These are phyloP conservation scores for Pseudois nayaur DNA, from an alignment of 2,113 vertebrate genomes.

Conservation along the genomic window DNA sequence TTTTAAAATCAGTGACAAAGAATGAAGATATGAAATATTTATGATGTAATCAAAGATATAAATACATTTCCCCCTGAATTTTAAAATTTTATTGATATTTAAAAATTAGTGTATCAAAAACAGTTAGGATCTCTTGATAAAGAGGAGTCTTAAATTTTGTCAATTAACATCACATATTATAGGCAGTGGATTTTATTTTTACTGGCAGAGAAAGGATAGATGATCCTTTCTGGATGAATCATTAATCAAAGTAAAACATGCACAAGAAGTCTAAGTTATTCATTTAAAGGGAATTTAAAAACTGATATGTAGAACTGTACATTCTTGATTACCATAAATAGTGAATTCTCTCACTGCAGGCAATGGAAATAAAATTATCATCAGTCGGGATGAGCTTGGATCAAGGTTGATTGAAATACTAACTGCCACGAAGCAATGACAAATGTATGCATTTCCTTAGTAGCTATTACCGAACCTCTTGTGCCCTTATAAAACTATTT, in stretches of 20 bases:
- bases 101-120: background rate
- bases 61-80: background rate
- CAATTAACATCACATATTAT: background rate
- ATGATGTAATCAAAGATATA: background rate
- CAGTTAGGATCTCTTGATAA: too few relatives aligned
- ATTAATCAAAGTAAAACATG: background rate
- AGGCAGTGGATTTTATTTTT: background rate
- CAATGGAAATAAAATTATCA: background rate
- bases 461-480: background rate
- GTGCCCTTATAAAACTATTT: background rate
- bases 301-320: background rate
- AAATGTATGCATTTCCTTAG: slow-evolving; percentile 24
- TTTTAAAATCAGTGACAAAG: background rate
- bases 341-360: background rate
- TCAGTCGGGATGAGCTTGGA: background rate
- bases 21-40: background rate
- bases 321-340: background rate
- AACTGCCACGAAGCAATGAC: background rate
- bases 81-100: background rate
- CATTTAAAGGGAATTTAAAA: background rate
- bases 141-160: background rate
- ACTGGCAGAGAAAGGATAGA: background rate
- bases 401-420: slow-evolving; percentile 26
- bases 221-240: background rate
- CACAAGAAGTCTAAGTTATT: background rate